These are phyloP conservation scores for Rhineura floridana DNA, from an alignment of 2,113 vertebrate genomes.

Conservation along the genomic window DNA sequence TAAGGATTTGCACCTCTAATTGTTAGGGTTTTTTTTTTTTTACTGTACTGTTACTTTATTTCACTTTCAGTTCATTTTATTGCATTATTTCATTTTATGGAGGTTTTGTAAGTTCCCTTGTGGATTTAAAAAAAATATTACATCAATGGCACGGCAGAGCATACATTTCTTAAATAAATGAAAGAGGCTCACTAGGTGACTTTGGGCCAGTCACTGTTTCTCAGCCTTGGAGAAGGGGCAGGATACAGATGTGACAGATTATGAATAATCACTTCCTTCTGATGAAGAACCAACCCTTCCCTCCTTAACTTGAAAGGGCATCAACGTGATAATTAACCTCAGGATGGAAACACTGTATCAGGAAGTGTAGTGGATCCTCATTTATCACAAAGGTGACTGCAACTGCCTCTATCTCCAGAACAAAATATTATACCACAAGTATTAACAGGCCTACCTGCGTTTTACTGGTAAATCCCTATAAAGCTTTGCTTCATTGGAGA, in stretches of 20 bases:
- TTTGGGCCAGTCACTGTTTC: background rate
- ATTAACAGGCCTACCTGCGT: conserved; percentile 54
- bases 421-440: conserved; percentile 57
- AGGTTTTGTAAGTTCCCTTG: background rate
- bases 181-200: background rate
- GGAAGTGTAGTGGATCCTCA: background rate
- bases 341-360: conserved; percentile 30
- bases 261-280: background rate
- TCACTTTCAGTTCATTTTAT: background rate
- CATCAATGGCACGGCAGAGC: background rate
- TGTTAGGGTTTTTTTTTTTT: too few relatives aligned
- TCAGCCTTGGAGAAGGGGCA: background rate
- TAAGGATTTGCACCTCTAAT: too few relatives aligned
- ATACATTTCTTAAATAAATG: background rate
- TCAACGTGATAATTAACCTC: conserved; percentile 18
- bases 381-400: background rate
- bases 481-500: conserved; percentile 50
- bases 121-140: background rate
- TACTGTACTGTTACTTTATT: background rate
- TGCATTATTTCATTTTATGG: background rate
- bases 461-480: conserved; percentile 58
- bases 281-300: background rate
- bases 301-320: background rate
- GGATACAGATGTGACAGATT: background rate
- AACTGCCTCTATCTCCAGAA: conserved; percentile 43